Conservation (phyloP, 2,113 vertebrate genomes). For the Picathartes gymnocephalus region DNA sequence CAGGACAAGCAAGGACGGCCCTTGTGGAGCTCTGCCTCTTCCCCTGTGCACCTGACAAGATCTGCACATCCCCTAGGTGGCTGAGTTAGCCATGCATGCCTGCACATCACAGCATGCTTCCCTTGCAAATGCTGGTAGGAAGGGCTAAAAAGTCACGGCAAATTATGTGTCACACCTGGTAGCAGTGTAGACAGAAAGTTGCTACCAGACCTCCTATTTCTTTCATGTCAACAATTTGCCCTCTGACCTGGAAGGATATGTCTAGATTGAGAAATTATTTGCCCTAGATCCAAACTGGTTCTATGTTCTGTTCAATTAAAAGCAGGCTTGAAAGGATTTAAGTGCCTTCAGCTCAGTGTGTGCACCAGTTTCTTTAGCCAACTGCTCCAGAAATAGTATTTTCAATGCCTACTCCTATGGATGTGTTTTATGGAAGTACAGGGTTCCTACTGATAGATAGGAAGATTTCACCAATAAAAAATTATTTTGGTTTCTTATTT, state of each 20-base stretch:
- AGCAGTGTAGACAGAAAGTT: not conserved
- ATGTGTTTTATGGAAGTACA: not conserved
- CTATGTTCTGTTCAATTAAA: not conserved
- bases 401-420: not conserved
- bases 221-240: not conserved
- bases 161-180: not conserved
- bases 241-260: slow-evolving; percentile 28
- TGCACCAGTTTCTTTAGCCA: not conserved
- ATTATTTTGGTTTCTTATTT: not conserved
- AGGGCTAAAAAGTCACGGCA: slow-evolving; percentile 40
- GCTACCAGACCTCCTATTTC: not conserved
- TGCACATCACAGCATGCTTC: slow-evolving; percentile 51
- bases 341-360: not conserved
- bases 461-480: not conserved
- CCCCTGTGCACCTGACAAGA: slow-evolving; percentile 37
- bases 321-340: not conserved
- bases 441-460: not conserved
- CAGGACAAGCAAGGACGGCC: not conserved
- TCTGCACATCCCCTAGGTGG: not conserved
- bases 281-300: not conserved
- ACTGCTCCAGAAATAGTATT: not conserved
- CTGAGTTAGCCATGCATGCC: slow-evolving; percentile 24
- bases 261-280: not conserved
- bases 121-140: slow-evolving; percentile 18
- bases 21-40: not conserved